A percentile compares a stretch with the other conserved stretches of the same genome.
Evolutionary conservation across 2,888 invertebrate genomes (phyloP).

Genomic region (Torymus auratus): DNA sequence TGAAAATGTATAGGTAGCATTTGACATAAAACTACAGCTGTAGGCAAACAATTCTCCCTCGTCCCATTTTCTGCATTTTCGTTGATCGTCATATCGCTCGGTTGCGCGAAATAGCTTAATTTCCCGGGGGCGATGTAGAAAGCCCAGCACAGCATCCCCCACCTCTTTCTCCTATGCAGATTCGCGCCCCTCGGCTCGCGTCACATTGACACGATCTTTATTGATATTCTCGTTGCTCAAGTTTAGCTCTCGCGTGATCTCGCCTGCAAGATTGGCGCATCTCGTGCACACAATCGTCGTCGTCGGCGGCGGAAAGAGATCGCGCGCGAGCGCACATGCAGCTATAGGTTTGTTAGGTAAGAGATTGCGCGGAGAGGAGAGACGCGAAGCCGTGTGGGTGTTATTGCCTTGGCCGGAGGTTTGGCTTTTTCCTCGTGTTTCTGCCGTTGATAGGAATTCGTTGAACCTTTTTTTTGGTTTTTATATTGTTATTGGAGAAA

Average conservation of each 20-base stretch:
- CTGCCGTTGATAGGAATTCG: too few species aligned
- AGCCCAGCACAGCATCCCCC: neutral
- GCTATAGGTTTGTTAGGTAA: neutral
- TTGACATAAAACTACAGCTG: too few species aligned
- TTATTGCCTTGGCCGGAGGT: too few species aligned
- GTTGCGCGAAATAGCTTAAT: slow-evolving; percentile 40
- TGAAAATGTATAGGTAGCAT: too few species aligned
- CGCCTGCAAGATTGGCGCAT: neutral
- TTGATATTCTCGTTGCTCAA: slow-evolving; percentile 65
- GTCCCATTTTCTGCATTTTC: too few species aligned
- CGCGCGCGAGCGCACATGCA: too few species aligned
- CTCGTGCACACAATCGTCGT: neutral
- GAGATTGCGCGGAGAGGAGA: neutral
- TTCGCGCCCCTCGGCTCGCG: slow-evolving; percentile 14
- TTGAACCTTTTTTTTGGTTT: too few species aligned
- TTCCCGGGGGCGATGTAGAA: slow-evolving; percentile 51
- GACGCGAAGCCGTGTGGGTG: too few species aligned
- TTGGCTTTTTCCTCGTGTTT: too few species aligned
- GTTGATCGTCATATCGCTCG: neutral
- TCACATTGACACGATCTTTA: slow-evolving; percentile 64
- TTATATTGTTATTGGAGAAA: too few species aligned
- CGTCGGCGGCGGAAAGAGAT: neutral
- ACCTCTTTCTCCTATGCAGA: slow-evolving; percentile 17
- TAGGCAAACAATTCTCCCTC: too few species aligned
- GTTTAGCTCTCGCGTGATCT: slow-evolving; percentile 44